Percentiles rank a stretch among this genome's conserved stretches.
Conservation (phyloP, 2,888 invertebrate genomes). For the Coleophora flavipennella region DNA sequence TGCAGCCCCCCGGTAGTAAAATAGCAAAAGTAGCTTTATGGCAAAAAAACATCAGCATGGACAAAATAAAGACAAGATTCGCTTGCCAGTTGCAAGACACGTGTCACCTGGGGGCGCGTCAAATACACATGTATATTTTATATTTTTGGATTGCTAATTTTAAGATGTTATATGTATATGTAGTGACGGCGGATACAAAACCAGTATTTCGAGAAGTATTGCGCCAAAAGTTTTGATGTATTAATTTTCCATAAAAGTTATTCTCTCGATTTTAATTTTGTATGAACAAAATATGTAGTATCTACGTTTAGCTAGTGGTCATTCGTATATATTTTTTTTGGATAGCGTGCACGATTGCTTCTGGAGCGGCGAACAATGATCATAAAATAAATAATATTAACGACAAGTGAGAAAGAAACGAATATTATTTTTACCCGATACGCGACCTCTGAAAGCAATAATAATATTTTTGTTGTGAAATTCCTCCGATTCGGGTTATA, state of each 20-base stretch:
- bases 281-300: conserved; percentile 47
- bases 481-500: conserved; percentile 41
- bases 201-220: conserved; percentile 69
- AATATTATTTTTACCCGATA: conserved; percentile 58
- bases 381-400: conserved; percentile 25
- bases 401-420: conserved; percentile 26
- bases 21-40: conserved; percentile 41
- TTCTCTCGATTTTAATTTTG: conserved; percentile 45
- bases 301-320: conserved; percentile 70
- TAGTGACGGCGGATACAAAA: conserved; percentile 66
- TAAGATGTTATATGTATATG: conserved; percentile 73
- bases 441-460: conserved; percentile 63
- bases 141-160: conserved; percentile 74
- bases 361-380: conserved; percentile 40
- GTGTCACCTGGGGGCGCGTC: conserved; percentile 59
- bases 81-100: conserved; percentile 23
- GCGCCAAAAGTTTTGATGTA: conserved; percentile 72
- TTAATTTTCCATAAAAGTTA: conserved; percentile 65
- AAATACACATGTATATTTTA: conserved; percentile 70
- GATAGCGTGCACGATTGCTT: conserved; percentile 68
- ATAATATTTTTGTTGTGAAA: conserved; percentile 67
- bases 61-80: conserved; percentile 2
- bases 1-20: conserved; percentile 57
- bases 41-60: too few relatives aligned
- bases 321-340: conserved; percentile 68